Evolutionary conservation across 2,888 invertebrate species (phyloP), one percentile per base, ranked within the genome.

Genomic region (Chironomus tentans): DNA sequence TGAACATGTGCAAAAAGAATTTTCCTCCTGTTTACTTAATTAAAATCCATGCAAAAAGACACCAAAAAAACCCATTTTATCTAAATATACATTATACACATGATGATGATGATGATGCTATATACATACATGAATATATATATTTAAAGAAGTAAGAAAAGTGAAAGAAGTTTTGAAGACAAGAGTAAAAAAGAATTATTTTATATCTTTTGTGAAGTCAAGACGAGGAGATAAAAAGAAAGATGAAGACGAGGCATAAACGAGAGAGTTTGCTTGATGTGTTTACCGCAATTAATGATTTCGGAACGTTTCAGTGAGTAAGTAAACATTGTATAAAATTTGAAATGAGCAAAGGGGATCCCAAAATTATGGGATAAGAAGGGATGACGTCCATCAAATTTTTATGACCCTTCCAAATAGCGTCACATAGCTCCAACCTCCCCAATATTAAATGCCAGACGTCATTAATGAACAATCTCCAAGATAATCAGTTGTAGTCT

Each of bases 201-300:
- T 56, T 56, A 56, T 56, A 56, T 56, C 15, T 18, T 56, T 56
- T 15, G 56, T 18, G 56, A 18, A 56, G 56, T n/a, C 15, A 15
- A 15, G 56, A 38, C 18, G 56, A 56, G 56, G 10, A 10, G 38
- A 28, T 28, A 15, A 50, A n/a, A 50, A n/a, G 4, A 3, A n/a
- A 56, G 18, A 56, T 56, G 56, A 72, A 72, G 46, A 47, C n/a
- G 56, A 50, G 22, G 47, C 12, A 22, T 13, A 70, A 47, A 70
- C 38, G 70, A 72, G 24, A 62, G 38, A 56, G 70, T 70, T 70
- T 70, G 62, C 61, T 62, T 18, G 18, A 18, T 56, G 56, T 56
- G 56, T 56, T 56, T 56, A 56, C 65, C 65, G 65, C 61, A 72
- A 72, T 72, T 62, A 72, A 72, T 71, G 71, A 71, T 56, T 50